A percentile compares a stretch with the other conserved stretches of the same genome.
Conservation (phyloP, 2,888 invertebrate species). For the Eledona agricola region DNA sequence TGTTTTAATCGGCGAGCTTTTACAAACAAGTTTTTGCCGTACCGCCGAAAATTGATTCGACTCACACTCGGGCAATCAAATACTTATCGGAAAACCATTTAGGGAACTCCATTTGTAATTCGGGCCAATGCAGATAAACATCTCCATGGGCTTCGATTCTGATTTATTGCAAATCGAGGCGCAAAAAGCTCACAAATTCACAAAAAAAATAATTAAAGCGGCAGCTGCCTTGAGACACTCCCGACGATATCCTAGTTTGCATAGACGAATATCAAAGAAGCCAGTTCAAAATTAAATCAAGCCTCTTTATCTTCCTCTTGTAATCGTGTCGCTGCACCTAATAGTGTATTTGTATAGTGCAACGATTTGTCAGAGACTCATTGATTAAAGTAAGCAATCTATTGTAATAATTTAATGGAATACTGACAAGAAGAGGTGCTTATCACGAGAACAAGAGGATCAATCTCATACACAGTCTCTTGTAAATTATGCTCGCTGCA, state of each 20-base stretch:
- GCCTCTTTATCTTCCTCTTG: slow-evolving; percentile 4
- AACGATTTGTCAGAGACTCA: slow-evolving; percentile 8
- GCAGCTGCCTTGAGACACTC: slow-evolving; percentile 17
- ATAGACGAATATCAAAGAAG: slow-evolving; percentile 26
- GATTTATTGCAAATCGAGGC: slow-evolving; percentile 19
- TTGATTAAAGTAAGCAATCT: slow-evolving; percentile 27
- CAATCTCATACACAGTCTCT: slow-evolving; percentile 24
- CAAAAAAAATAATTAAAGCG: slow-evolving; percentile 23
- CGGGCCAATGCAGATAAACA: slow-evolving; percentile 33
- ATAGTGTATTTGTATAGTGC: slow-evolving; percentile 6
- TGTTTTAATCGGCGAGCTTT: slow-evolving; percentile 13
- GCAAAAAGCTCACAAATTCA: slow-evolving; percentile 11
- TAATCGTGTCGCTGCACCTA: slow-evolving; percentile 1
- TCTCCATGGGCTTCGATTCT: slow-evolving; percentile 21
- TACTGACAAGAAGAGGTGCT: slow-evolving; percentile 27
- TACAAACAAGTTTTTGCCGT: slow-evolving; percentile 15
- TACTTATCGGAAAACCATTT: slow-evolving; percentile 36
- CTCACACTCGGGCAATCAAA: slow-evolving; percentile 22
- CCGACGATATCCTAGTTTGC: slow-evolving; percentile 23
- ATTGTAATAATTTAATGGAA: slow-evolving; percentile 27
- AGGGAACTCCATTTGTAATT: slow-evolving; percentile 31
- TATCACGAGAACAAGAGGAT: slow-evolving; percentile 22
- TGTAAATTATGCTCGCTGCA: slow-evolving; percentile 4
- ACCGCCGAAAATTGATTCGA: slow-evolving; percentile 21
- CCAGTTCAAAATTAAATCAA: slow-evolving; percentile 15